phyloP scores from a whole-genome alignment of 2,113 vertebrate species.

The Antidorcas marsupialis region DNA sequence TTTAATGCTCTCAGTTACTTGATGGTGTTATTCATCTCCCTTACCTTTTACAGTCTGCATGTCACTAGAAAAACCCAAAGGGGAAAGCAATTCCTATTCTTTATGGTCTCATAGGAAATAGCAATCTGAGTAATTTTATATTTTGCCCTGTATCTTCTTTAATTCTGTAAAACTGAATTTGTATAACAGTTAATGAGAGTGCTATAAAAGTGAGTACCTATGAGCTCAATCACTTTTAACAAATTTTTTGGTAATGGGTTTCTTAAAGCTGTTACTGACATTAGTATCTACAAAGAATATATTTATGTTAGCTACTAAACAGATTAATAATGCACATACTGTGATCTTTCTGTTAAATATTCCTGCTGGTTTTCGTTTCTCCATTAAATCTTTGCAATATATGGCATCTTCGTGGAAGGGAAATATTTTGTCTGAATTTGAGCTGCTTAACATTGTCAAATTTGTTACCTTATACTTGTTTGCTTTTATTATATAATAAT shows the following conservation, averaged over 20 bases:
- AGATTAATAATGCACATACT: neutral
- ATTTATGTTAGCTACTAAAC: neutral
- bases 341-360: neutral
- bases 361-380: constrained; percentile 22
- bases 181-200: constrained; percentile 8
- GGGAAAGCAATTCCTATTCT: neutral
- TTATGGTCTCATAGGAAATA: neutral
- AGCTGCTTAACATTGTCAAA: neutral
- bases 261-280: neutral
- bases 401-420: neutral
- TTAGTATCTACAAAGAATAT: neutral
- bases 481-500: constrained; percentile 11
- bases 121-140: neutral
- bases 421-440: constrained; percentile 4
- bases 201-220: neutral
- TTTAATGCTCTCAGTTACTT: neutral
- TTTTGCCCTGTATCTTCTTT: neutral
- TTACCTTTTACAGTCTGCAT: neutral
- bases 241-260: neutral
- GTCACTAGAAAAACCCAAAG: neutral
- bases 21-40: neutral
- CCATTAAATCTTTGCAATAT: neutral
- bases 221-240: neutral
- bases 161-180: constrained; percentile 37
- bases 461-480: neutral